Base-by-base conservation (phyloP, 2,113 vertebrate genomes). In the Nestor notabilis region DNA sequence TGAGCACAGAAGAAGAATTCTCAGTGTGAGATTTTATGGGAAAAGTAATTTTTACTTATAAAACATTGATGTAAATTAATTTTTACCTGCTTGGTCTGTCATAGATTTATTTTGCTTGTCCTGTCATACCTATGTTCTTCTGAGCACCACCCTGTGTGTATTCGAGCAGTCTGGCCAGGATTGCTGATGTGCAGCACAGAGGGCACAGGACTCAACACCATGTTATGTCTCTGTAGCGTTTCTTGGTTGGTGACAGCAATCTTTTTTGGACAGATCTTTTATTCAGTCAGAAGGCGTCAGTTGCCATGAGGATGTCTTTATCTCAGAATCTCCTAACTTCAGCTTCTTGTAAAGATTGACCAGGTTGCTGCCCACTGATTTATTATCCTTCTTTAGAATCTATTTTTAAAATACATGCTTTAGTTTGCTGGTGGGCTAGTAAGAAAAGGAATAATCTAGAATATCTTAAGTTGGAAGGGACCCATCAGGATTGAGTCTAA, bases 131-230 rank as follows among this genome's bases (percentile, higher is more conserved):
- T 20, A 11, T 1, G 4, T 70, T 44, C 23, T 68, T 89, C 61
- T 63, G 55, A 66, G 25, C 9, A 61, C 6, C 11, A 47, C 2
- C 8, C 5, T 13, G 11, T 43, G 20, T 1, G 0, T 47, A 21
- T 79, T 31, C 35, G 35, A 13, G 33, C 24, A 52, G 46, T 49
- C 25, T 89, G 74, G 10, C 16, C 41, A 55, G 18, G n/a, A 49
- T 37, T 0, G 0, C 39, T 84, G 27, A 33, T 24, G 15, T 28
- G 41, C n/a, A 88, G 56, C 44, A 83, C 21, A 15, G 15, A 47
- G 10, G 29, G 43, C 25, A 66, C 65, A 11, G n/a, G 66, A 21
- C 29, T 46, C 25, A 60, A 28, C 33, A 41, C 8, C 17, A 8
- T 28, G 3, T 80, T 68, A 41, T 41, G 15, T 37, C 27, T 31